phyloP scores from a whole-genome alignment of 2,113 vertebrate species.

The Archilochus colubris region DNA sequence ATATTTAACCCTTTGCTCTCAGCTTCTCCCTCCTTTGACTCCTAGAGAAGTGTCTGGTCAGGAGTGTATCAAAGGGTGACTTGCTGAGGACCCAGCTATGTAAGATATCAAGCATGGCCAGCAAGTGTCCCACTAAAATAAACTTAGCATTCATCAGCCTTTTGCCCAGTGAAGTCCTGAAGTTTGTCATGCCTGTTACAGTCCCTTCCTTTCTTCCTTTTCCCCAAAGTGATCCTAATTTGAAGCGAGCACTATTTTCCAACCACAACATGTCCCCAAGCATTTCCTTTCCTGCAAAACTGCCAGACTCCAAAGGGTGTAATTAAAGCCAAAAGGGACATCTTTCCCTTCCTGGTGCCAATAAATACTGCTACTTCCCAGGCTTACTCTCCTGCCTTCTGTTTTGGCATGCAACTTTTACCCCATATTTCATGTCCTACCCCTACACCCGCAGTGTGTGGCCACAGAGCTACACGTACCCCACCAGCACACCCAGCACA shows the following conservation, averaged over 20 bases:
- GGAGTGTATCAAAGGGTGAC: not conserved
- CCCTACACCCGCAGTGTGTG: accelerated
- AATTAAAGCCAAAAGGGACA: not conserved
- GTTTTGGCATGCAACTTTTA: not conserved
- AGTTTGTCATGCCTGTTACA: not conserved
- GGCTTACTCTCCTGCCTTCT: not conserved
- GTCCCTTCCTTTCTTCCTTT: not conserved
- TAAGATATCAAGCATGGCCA: not conserved
- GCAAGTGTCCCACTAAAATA: not conserved
- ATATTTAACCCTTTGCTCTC: accelerated
- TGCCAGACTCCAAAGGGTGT: not conserved
- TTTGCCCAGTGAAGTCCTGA: not conserved
- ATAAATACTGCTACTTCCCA: constrained; percentile 2
- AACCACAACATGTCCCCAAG: not conserved
- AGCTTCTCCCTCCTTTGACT: not conserved
- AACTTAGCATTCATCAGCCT: not conserved
- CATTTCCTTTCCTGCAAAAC: constrained; percentile 43
- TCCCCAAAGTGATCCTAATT: constrained; percentile 11
- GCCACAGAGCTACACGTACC: not conserved
- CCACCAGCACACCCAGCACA: not conserved
- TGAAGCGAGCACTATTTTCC: constrained; percentile 5
- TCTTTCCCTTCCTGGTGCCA: not conserved
- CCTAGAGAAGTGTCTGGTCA: not conserved
- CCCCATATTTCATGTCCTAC: not conserved
- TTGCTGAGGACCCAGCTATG: not conserved